These are phyloP conservation scores for Gadus macrocephalus DNA, from an alignment of 2,113 vertebrate species.

Conservation along the genomic window DNA sequence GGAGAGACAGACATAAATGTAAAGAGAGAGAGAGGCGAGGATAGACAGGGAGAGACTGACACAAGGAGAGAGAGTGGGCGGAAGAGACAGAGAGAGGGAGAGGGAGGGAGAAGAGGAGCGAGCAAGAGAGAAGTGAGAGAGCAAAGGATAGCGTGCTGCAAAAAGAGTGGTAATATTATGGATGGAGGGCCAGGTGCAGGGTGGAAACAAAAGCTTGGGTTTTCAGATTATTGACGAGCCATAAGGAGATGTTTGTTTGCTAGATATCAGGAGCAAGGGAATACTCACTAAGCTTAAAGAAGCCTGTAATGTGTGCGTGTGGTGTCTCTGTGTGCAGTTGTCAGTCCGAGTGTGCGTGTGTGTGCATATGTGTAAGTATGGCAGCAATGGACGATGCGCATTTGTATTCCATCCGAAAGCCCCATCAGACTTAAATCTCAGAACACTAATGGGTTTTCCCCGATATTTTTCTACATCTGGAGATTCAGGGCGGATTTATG, in stretches of 20 bases:
- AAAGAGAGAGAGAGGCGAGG: no score
- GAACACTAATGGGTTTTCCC: no score
- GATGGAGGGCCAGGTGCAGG: slow-evolving; percentile 42
- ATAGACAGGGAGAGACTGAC: no score
- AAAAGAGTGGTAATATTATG: slow-evolving; percentile 43
- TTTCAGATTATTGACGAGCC: slow-evolving; percentile 58
- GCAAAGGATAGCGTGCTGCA: slow-evolving; percentile 28
- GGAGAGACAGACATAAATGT: not conserved
- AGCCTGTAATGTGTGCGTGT: slow-evolving; percentile 1
- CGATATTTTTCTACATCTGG: no score
- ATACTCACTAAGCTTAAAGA: slow-evolving; percentile 3
- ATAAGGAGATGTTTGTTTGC: slow-evolving; percentile 24
- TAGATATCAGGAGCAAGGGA: slow-evolving; percentile 30
- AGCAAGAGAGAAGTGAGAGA: not conserved
- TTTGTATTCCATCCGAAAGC: no score
- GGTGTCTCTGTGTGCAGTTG: slow-evolving; percentile 2
- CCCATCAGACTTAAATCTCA: no score
- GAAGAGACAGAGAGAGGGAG: no score
- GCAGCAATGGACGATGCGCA: no score
- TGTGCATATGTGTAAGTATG: not conserved
- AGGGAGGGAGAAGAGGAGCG: no score
- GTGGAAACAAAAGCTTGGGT: slow-evolving; percentile 56
- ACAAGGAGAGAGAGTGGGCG: no score
- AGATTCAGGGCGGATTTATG: no score
- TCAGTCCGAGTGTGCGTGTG: not conserved